Evolutionary conservation across 2,888 invertebrate genomes (phyloP), one percentile per base, ranked within the genome.

Genomic region (Crocallis elinguaria): DNA sequence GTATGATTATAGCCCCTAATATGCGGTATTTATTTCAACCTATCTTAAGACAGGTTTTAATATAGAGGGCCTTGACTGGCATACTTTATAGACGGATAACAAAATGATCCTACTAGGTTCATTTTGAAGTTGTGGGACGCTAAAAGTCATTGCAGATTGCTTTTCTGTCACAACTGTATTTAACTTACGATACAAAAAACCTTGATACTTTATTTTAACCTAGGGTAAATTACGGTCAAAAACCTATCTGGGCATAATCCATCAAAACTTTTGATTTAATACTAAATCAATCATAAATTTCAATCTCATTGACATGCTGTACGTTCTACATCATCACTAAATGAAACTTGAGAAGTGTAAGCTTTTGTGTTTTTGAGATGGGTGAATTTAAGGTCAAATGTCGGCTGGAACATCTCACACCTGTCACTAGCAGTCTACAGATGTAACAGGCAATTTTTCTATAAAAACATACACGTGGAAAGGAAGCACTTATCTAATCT

Each of bases 141-240:
- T n/a, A n/a, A n/a, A n/a, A n/a, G n/a, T n/a, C n/a, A n/a, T n/a
- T n/a, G n/a, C n/a, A n/a, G n/a, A n/a, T n/a, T n/a, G n/a, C n/a
- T n/a, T n/a, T n/a, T n/a, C n/a, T n/a, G n/a, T n/a, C n/a, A n/a
- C n/a, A n/a, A n/a, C n/a, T n/a, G n/a, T n/a, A n/a, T n/a, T n/a
- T n/a, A n/a, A n/a, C n/a, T n/a, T n/a, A n/a, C n/a, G n/a, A n/a
- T n/a, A n/a, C n/a, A n/a, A n/a, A n/a, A n/a, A n/a, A n/a, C n/a
- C 8, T 30, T 7, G 13, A 30, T 30, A 13, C 4, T 35, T 37
- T 36, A 23, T 16, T 41, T 54, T 42, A 41, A 53, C 49, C 42
- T 59, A 49, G 52, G 56, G 52, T 43, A 9, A n/a, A 25, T 2
- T 25, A 7, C 25, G 4, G 25, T 25, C n/a, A 25, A 25, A 23